A percentile compares a stretch with the other conserved stretches of the same genome.
phyloP scores from a whole-genome alignment of 2,797 vertebrate species.

The Enteromius argenteus region DNA sequence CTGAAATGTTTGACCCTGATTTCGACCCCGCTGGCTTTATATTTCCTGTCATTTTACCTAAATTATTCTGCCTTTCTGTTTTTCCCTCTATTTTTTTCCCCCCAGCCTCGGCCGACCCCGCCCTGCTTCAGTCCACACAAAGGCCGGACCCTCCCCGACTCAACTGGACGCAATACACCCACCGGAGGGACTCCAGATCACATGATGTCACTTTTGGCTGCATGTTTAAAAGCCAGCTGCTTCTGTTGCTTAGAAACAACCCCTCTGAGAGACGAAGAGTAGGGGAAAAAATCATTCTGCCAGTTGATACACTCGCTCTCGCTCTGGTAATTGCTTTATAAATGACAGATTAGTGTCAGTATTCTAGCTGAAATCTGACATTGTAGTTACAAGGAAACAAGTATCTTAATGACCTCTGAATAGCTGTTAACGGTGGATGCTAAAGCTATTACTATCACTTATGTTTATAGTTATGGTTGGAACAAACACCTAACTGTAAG shows the following conservation, averaged over 20 bases:
- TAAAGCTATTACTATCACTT: neutral
- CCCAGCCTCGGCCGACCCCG: conserved; percentile 12
- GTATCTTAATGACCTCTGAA: neutral
- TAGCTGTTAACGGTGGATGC: neutral
- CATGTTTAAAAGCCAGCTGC: conserved; percentile 57
- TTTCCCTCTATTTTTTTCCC: neutral
- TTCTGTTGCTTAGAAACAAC: conserved; percentile 54
- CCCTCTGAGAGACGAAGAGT: conserved; percentile 10
- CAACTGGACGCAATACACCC: conserved; percentile 19
- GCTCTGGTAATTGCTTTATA: conserved; percentile 8
- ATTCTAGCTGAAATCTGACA: conserved; percentile 10
- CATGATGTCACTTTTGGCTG: conserved; percentile 62
- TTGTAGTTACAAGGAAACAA: neutral
- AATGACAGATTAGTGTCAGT: conserved; percentile 12
- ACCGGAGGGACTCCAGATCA: conserved; percentile 35
- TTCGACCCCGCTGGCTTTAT: neutral
- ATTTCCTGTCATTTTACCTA: conserved; percentile 5
- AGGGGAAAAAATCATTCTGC: neutral
- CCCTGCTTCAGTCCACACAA: conserved; percentile 52
- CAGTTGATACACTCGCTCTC: neutral
- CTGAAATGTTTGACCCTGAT: neutral
- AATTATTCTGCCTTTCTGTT: neutral
- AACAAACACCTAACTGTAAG: neutral
- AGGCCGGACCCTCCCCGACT: conserved; percentile 29
- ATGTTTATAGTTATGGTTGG: neutral